Percentiles rank a stretch among this genome's conserved stretches.
Evolutionary conservation across 2,113 vertebrate genomes (phyloP).

Genomic region (Eurypyga helias): DNA sequence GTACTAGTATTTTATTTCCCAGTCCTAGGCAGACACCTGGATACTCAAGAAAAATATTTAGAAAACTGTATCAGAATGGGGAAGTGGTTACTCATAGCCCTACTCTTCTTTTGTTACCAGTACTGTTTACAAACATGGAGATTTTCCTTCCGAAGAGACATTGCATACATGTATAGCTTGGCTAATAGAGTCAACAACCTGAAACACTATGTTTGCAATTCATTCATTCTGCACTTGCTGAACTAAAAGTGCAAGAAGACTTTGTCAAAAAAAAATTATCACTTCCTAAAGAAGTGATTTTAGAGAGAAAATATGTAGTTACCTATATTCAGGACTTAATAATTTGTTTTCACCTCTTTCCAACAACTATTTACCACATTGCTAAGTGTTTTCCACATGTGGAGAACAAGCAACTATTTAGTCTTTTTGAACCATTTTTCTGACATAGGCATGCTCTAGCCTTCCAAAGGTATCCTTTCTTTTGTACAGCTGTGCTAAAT

Average conservation of each 20-base stretch:
- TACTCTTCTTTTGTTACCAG: not conserved
- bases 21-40: not conserved
- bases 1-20: not conserved
- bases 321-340: not conserved
- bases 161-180: not conserved
- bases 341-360: not conserved
- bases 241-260: not conserved
- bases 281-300: not conserved
- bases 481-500: not conserved
- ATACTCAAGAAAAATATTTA: not conserved
- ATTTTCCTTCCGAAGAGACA: not conserved
- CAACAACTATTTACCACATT: not conserved
- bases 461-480: not conserved
- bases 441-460: not conserved
- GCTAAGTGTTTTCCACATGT: not conserved
- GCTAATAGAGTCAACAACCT: not conserved
- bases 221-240: not conserved
- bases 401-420: not conserved
- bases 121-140: not conserved
- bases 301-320: not conserved
- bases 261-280: not conserved
- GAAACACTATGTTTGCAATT: not conserved
- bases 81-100: not conserved
- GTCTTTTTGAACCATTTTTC: not conserved
- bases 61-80: not conserved